phyloP scores from a whole-genome alignment of 2,888 invertebrate species.

The Dynastes grantii region DNA sequence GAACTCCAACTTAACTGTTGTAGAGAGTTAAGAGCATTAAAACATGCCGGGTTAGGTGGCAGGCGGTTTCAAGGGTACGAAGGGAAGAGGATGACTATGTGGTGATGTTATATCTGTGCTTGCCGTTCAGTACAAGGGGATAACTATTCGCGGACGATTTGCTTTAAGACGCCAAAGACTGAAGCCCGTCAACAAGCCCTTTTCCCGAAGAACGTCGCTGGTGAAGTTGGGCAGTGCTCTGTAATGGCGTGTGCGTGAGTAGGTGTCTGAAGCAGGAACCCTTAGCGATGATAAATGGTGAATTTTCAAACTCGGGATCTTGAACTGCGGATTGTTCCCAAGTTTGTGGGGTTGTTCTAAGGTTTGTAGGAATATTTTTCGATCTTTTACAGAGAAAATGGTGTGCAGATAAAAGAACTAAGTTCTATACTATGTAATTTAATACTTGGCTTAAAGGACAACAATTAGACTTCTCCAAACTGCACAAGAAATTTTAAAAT shows the following conservation, averaged over 20 bases:
- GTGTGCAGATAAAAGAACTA: no score
- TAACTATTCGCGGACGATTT: no score
- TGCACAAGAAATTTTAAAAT: no score
- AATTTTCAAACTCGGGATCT: constrained; percentile 52
- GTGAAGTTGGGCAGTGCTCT: constrained; percentile 58
- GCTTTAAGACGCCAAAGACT: neutral
- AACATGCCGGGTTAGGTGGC: neutral
- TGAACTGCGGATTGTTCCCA: neutral
- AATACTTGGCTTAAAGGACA: no score
- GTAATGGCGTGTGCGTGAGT: constrained; percentile 59
- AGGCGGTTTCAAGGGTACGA: constrained; percentile 30
- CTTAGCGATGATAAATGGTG: constrained; percentile 59
- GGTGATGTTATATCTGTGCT: neutral
- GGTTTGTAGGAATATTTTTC: no score
- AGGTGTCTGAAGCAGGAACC: constrained; percentile 58
- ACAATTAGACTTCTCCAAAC: no score
- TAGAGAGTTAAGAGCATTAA: constrained; percentile 56
- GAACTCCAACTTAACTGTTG: constrained; percentile 48
- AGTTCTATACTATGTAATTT: no score
- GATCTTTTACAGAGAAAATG: no score
- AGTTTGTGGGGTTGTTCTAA: no score
- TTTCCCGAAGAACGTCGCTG: neutral
- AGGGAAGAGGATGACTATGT: constrained; percentile 6
- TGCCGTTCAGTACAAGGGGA: neutral
- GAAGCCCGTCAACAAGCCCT: neutral